Evolutionary conservation across 1,140 invertebrate genomes (phyloP).

Genomic region (Musca domestica): DNA sequence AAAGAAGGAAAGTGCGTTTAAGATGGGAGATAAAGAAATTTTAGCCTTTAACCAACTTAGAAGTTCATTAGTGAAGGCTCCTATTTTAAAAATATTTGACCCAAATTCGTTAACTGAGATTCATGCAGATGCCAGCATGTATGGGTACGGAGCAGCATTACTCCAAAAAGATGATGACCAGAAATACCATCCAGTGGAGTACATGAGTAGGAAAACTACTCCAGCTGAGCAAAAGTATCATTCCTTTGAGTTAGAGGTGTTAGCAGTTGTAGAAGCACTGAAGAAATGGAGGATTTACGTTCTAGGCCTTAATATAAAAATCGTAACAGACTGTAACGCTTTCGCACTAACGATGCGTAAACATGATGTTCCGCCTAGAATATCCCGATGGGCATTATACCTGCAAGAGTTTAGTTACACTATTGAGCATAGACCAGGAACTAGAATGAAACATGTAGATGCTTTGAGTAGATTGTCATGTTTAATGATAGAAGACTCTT

Average conservation of each 20-base stretch:
- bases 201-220: conserved; percentile 33
- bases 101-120: too few relatives aligned
- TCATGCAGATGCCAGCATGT: too few relatives aligned
- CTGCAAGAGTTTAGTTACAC: conserved; percentile 27
- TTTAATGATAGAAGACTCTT: too few relatives aligned
- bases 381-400: conserved; percentile 25
- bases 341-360: conserved; percentile 28
- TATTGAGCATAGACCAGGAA: conserved; percentile 28
- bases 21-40: too few relatives aligned
- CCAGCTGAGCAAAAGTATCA: conserved; percentile 35
- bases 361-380: conserved; percentile 23
- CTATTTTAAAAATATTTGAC: too few relatives aligned
- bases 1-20: too few relatives aligned
- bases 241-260: conserved; percentile 37
- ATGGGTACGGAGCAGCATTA: too few relatives aligned
- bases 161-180: too few relatives aligned
- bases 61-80: too few relatives aligned
- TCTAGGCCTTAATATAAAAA: conserved; percentile 22
- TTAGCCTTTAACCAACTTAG: too few relatives aligned
- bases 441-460: conserved; percentile 24
- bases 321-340: conserved; percentile 31
- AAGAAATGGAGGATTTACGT: conserved; percentile 30
- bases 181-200: conserved; percentile 19
- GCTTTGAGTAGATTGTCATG: conserved; percentile 9
- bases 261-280: conserved; percentile 28